Conservation (phyloP, 2,888 invertebrate genomes). For the Ophioninae sp. region DNA sequence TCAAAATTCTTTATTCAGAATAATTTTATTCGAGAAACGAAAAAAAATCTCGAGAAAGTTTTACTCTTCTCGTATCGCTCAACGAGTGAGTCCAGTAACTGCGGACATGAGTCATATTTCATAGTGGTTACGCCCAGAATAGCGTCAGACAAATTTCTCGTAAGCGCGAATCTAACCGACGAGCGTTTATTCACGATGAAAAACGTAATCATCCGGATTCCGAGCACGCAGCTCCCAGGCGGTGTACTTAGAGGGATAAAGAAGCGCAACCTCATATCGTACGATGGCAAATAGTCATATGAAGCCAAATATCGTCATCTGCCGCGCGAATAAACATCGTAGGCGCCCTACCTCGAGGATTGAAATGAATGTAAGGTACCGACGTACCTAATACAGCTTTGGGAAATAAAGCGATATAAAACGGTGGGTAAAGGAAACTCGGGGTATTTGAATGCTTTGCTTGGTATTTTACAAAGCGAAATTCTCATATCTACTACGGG, state of each 20-base stretch:
- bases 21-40: neutral
- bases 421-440: constrained; percentile 16
- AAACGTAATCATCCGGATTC: constrained; percentile 65
- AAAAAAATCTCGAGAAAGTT: neutral
- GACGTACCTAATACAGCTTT: constrained; percentile 1
- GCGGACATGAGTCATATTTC: constrained; percentile 3
- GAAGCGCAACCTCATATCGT: constrained; percentile 79
- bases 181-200: constrained; percentile 38
- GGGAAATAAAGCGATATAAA: constrained; percentile 20
- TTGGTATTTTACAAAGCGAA: constrained; percentile 20
- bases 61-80: neutral
- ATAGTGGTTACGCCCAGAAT: constrained; percentile 19
- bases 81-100: neutral
- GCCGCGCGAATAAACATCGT: constrained; percentile 29
- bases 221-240: constrained; percentile 47
- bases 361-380: constrained; percentile 35
- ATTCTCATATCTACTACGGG: constrained; percentile 12
- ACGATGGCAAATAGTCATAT: constrained; percentile 78
- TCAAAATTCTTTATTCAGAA: neutral
- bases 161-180: constrained; percentile 17
- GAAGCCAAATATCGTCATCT: constrained; percentile 75
- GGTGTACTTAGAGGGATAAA: constrained; percentile 70
- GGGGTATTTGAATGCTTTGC: constrained; percentile 2
- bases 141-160: constrained; percentile 46
- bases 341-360: constrained; percentile 11